Base-by-base conservation (phyloP, 2,113 vertebrate species). In the Scolopax mira region DNA sequence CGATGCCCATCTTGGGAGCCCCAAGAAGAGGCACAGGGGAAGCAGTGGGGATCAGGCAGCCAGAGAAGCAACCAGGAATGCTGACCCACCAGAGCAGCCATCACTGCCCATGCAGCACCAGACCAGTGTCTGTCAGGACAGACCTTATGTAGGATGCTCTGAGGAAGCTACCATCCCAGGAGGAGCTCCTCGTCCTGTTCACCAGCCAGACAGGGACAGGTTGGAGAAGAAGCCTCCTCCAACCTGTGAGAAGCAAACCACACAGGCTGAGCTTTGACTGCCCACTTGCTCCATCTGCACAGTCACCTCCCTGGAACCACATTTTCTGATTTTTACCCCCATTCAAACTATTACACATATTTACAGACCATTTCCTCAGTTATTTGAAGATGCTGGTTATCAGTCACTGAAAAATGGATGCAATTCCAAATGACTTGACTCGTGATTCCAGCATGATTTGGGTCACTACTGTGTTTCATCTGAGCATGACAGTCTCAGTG, bases 331-430 rank as follows among this genome's bases (percentile, higher is more conserved):
- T 57, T 35, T 1, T 3, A 30, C 30, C 11, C 11, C 2, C 30
- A 3, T 33, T 1, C 16, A 13, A 55, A 33, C 33, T 0, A 1
- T 6, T 10, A 9, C 0, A 28, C 15, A 19, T 14, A 17, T 8
- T 65, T 31, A 39, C 35, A 55, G 37, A 11, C n/a, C 3, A 13
- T 3, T 41, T 23, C 28, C 88, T 60, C 23, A 2, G n/a, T n/a
- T n/a, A 1, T 15, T 42, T 2, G 46, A n/a, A 28, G 35, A 5
- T 4, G 8, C 44, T 17, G 19, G 9, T 57, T 31, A 27, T 5
- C 0, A 66, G 41, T 6, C 66, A 25, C 42, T 41, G 61, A 14
- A 27, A 60, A 64, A 3, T 2, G 39, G 48, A 24, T 7, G 17
- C 60, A 44, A 71, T 75, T 79, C 84, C 71, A 62, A 54, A 33